Evolutionary conservation across 2,888 invertebrate species (phyloP).

Genomic region (Drosophila kokeensis): DNA sequence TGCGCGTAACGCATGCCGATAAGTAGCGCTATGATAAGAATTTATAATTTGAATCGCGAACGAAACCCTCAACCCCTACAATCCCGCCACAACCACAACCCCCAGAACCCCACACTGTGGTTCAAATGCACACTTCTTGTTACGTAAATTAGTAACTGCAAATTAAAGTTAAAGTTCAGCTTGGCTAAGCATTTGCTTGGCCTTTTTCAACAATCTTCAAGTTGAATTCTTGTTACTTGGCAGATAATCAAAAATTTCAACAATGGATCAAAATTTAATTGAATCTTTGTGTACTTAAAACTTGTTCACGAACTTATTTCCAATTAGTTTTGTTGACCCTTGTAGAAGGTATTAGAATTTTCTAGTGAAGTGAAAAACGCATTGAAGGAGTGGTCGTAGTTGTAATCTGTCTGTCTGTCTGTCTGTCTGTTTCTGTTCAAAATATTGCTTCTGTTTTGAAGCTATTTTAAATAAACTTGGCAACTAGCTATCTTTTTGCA

Average conservation of each 20-base stretch:
- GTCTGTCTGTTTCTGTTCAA: background rate
- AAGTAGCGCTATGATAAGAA: conserved; percentile 77
- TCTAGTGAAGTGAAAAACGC: background rate
- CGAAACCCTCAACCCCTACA: background rate
- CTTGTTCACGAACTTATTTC: background rate
- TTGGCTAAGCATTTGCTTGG: background rate
- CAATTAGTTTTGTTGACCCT: background rate
- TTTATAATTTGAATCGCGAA: conserved; percentile 69
- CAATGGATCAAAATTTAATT: background rate
- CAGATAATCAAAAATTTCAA: background rate
- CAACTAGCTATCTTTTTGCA: background rate
- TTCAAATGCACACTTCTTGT: background rate
- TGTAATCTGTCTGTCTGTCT: background rate
- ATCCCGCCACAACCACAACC: background rate
- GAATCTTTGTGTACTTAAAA: background rate
- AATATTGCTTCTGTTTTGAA: background rate
- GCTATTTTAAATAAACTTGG: background rate
- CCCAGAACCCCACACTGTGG: background rate
- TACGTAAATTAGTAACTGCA: background rate
- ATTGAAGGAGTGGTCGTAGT: no score
- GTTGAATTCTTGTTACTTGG: background rate
- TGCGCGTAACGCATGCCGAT: conserved; percentile 65
- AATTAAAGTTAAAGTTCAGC: background rate
- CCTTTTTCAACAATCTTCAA: background rate
- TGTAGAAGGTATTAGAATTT: background rate